A percentile compares a stretch with the other conserved stretches of the same genome.
Conservation (phyloP, 2,797 vertebrate genomes). For the Sebastes ruberrimus region DNA sequence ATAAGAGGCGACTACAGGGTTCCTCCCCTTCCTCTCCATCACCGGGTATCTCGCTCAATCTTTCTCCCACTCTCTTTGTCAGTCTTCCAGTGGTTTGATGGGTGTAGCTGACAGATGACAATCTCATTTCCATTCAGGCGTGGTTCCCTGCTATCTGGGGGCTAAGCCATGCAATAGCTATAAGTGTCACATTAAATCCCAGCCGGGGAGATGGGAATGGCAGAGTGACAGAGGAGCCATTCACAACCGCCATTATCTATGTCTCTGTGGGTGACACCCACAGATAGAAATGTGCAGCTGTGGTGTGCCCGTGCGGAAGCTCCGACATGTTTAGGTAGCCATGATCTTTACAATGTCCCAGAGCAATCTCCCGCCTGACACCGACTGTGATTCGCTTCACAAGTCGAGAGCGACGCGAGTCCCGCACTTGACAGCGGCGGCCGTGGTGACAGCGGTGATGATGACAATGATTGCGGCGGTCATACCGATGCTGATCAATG, state of each 20-base stretch:
- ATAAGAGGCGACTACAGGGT: conserved; percentile 39
- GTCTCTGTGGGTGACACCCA: conserved; percentile 76
- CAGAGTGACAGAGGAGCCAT: conserved; percentile 73
- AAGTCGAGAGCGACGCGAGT: conserved; percentile 45
- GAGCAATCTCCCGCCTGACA: conserved; percentile 61
- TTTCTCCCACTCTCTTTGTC: conserved; percentile 64
- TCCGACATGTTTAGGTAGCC: conserved; percentile 65
- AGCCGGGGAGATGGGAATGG: conserved; percentile 67
- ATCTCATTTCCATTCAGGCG: conserved; percentile 79
- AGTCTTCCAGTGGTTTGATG: conserved; percentile 71
- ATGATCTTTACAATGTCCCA: conserved; percentile 66
- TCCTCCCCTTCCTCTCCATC: conserved; percentile 60
- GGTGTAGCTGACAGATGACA: conserved; percentile 78
- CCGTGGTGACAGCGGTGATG: conserved; percentile 13
- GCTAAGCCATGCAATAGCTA: conserved; percentile 78
- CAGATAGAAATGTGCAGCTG: conserved; percentile 70
- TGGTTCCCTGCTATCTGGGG: conserved; percentile 69
- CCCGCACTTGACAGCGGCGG: conserved; percentile 28
- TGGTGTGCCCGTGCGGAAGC: conserved; percentile 38
- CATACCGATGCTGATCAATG: conserved; percentile 32
- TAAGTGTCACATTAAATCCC: conserved; percentile 82
- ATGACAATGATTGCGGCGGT: conserved; percentile 8
- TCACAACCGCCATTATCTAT: conserved; percentile 72
- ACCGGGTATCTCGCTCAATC: conserved; percentile 58
- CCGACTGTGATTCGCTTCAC: conserved; percentile 50